Evolutionary conservation across 2,888 invertebrate genomes (phyloP), one percentile per base, ranked within the genome.

Genomic region (Acanthosoma haemorrhoidale): DNA sequence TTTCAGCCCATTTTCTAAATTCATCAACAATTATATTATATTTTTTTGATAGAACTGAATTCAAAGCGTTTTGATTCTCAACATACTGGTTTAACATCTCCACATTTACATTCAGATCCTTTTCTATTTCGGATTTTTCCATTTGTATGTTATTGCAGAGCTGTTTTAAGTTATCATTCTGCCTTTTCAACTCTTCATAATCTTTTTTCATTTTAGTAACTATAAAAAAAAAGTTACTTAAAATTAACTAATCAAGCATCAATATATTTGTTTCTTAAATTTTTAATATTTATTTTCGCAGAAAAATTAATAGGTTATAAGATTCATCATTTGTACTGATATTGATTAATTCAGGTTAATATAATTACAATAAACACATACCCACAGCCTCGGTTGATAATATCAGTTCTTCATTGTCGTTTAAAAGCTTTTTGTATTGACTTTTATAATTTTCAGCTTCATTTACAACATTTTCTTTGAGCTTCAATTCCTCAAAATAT

Each of bases 161-260:
- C 21, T 69, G 32, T 58, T 72, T 73, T 3, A 72, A 25, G n/a
- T 57, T 70, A 32, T 73, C 72, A 67, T 73, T 72, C 29, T 69
- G 69, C 51, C 69, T 70, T 39, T 73, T 72, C 6, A 73, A 41
- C 18, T 72, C 68, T 34, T 71, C 68, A 8, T 69, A 58, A 16
- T 73, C 73, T 57, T 63, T 70, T 51, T 63, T 67, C 25, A 57
- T 39, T 13, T 64, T 13, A 25, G 15, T 6, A 31, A 18, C 64
- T 64, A 64, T 11, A 39, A 25, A 39, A 58, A 3, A 58, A 57
- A 21, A 57, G n/a, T n/a, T n/a, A n/a, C n/a, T n/a, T n/a, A n/a
- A n/a, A n/a, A n/a, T n/a, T n/a, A n/a, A n/a, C n/a, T n/a, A n/a
- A n/a, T n/a, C n/a, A n/a, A n/a, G n/a, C n/a, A n/a, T n/a, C n/a